These are phyloP conservation scores for Ectropis grisescens DNA, from an alignment of 1,140 invertebrate genomes.

Conservation along the genomic window DNA sequence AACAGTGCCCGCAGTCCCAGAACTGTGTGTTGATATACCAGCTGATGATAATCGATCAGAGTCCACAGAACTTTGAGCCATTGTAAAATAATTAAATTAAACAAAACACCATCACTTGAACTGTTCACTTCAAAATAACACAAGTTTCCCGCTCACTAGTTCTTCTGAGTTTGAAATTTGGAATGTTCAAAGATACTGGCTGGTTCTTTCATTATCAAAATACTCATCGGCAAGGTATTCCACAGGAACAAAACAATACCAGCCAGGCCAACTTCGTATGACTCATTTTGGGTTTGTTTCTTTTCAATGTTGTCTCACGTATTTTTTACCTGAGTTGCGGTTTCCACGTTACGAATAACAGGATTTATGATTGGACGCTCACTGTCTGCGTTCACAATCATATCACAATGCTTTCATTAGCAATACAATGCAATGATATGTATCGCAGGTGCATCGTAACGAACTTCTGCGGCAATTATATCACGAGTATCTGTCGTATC, in stretches of 20 bases:
- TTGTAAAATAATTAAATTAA: constrained; percentile 13
- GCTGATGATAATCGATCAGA: constrained; percentile 62
- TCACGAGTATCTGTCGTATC: no score
- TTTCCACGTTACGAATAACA: constrained; percentile 33
- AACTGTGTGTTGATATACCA: constrained; percentile 59
- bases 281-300: constrained; percentile 56
- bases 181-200: not conserved
- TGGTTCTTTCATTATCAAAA: constrained; percentile 2
- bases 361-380: constrained; percentile 30
- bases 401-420: constrained; percentile 25
- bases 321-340: constrained; percentile 23
- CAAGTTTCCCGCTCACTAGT: constrained; percentile 3
- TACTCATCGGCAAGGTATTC: constrained; percentile 48
- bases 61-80: constrained; percentile 58
- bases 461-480: constrained; percentile 36
- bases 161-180: not conserved
- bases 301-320: constrained; percentile 26
- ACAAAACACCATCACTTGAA: not conserved
- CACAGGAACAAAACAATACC: constrained; percentile 62
- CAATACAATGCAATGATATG: constrained; percentile 31
- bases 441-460: constrained; percentile 58
- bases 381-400: constrained; percentile 28
- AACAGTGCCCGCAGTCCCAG: constrained; percentile 51
- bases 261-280: constrained; percentile 43
- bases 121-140: constrained; percentile 6